Evolutionary conservation across 1,140 invertebrate species (phyloP).

Genomic region (Triops cancriformis): DNA sequence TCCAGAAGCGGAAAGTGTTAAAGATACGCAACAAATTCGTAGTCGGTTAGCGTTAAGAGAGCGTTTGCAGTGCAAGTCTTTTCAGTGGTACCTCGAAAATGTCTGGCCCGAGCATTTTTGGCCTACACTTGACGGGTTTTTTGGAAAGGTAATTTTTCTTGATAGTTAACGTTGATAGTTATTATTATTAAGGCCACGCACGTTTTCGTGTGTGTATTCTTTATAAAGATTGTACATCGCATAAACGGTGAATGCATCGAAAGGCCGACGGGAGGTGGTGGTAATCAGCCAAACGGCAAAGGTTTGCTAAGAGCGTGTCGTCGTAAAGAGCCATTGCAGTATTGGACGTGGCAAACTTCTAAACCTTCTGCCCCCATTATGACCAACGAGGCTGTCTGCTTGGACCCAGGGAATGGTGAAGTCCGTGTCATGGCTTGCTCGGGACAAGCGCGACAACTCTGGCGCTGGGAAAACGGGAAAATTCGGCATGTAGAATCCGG

Average conservation of each 20-base stretch:
- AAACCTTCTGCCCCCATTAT: constrained; percentile 51
- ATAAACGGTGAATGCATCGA: constrained; percentile 50
- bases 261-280: constrained; percentile 48
- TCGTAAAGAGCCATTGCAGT: constrained; percentile 59
- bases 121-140: constrained; percentile 69
- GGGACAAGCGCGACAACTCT: constrained; percentile 51
- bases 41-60: constrained; percentile 64
- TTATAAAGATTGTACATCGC: constrained; percentile 44
- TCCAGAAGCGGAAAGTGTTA: constrained; percentile 50
- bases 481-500: constrained; percentile 29
- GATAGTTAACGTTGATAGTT: constrained; percentile 30
- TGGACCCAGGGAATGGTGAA: constrained; percentile 55
- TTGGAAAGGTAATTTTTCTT: constrained; percentile 54
- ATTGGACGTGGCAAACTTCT: constrained; percentile 47
- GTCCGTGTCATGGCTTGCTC: constrained; percentile 59
- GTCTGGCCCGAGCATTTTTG: constrained; percentile 78
- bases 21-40: constrained; percentile 57
- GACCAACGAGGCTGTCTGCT: constrained; percentile 63
- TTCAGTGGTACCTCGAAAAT: constrained; percentile 92
- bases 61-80: constrained; percentile 73
- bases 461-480: constrained; percentile 46
- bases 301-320: constrained; percentile 48
- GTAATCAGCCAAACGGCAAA: constrained; percentile 53
- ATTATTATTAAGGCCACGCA: not conserved
- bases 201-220: too few species aligned